Evolutionary conservation across 92 coral and sea anemone species (phyloP), one percentile per base, ranked within the genome.

Genomic region (Epizoanthus scotinus): DNA sequence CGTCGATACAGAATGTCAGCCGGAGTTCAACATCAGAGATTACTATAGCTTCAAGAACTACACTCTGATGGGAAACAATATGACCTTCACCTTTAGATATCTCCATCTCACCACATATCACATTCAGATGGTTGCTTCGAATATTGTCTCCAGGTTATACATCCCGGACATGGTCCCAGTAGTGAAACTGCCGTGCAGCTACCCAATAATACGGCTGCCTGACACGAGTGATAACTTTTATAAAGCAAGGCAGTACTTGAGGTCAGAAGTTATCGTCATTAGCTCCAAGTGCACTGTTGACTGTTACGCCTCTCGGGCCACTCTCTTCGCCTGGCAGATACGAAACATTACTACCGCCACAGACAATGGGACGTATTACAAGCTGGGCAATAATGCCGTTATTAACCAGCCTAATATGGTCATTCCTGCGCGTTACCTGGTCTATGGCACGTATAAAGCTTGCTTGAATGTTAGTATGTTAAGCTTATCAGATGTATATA

Each of bases 231-330:
- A 40, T 20, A 69, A 62, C 18, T 73, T 27, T 54, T 29, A 54
- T 20, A 83, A 28, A n/a, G 77, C 83, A 20, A 73, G 73, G 2
- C 77, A 67, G 17, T 87, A 86, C 57, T 60, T 57, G 28, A 73
- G 85, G 34, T 88, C 95, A 9, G 83, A 86, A 18, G 78, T 52
- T 22, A 83, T 91, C 70, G 61, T 83, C n/a, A 68, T 91, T 54
- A 79, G 82, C 78, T 86, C 94, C 10, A 83, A 82, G 18, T 83
- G 83, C 26, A 36, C 62, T 19, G 84, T 94, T 5, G 12, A 73
- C 22, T 94, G 98, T 82, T 78, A 66, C 20, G 98, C 91, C 5
- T 94, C 98, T 7, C 82, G 92, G 34, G 70, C 83, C 12, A 82
- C 98, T 0, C 77, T 81, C 27, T 91, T 94, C 56, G 24, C 20